phyloP scores from a whole-genome alignment of 1,140 invertebrate species.

The Thaumetopoea pityocampa region DNA sequence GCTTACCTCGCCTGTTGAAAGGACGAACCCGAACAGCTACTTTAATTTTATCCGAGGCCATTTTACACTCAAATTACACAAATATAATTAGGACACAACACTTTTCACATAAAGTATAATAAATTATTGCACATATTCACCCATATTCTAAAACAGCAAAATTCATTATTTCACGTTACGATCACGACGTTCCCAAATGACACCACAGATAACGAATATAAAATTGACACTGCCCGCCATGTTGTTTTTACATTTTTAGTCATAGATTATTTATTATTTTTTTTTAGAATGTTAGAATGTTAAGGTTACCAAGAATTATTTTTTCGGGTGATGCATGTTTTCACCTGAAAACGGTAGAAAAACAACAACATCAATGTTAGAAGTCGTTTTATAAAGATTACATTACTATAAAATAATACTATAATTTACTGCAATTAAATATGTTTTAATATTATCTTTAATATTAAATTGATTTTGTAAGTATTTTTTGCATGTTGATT shows the following conservation, averaged over 20 bases:
- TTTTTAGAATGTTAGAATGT: too few relatives aligned
- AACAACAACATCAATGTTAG: neutral
- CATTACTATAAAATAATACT: too few relatives aligned
- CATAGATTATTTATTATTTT: too few relatives aligned
- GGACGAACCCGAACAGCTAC: constrained; percentile 96
- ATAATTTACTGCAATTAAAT: too few relatives aligned
- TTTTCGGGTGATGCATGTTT: too few relatives aligned
- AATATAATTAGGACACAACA: constrained; percentile 70
- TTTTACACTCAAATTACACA: constrained; percentile 74
- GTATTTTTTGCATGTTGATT: too few relatives aligned
- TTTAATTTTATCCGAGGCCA: constrained; percentile 95
- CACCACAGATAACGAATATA: too few relatives aligned
- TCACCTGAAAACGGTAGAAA: too few relatives aligned
- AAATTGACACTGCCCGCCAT: constrained; percentile 76
- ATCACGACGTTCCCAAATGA: constrained; percentile 65
- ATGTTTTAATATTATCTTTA: too few relatives aligned
- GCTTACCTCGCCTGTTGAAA: constrained; percentile 95
- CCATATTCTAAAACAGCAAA: constrained; percentile 76
- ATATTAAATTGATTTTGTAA: too few relatives aligned
- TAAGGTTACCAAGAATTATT: neutral
- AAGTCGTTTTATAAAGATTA: too few relatives aligned
- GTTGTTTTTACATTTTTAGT: constrained; percentile 62
- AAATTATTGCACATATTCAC: constrained; percentile 75
- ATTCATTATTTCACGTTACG: constrained; percentile 75
- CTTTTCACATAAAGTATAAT: constrained; percentile 63